Base-by-base conservation (phyloP, 2,113 vertebrate genomes). In the Engystomops pustulosus region DNA sequence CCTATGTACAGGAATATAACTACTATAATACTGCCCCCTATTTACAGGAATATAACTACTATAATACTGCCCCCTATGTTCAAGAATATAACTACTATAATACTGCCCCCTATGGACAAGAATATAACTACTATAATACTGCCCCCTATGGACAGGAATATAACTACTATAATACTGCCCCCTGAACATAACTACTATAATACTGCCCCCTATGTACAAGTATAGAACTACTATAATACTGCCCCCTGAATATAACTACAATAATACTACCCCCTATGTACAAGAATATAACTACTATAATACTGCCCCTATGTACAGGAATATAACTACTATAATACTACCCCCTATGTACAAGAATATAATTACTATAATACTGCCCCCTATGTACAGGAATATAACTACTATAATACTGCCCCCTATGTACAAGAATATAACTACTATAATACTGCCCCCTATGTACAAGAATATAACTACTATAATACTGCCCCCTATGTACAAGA, bases 271-370 rank as follows among this genome's bases (percentile, higher is more conserved):
- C n/a, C 8, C 38, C 38, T 41, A 41, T 41, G 38, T 51, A 18
- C 49, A 51, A 58, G 55, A 58, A 25, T 25, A 58, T 58, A 58
- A 58, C 55, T 58, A 25, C n/a, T 58, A 58, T 58, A 58, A 25
- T 58, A 25, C 53, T 58, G 7, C n/a, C 38, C 8, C 38, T 8
- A 5, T 5, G 4, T 41, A 41, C 38, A 41, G 8, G 38, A 41
- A 41, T 41, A 41, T 41, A 41, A 41, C 4, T 41, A 41, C 38
- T 41, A 41, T 41, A 41, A 41, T 41, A 41, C 38, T 41, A 41
- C 38, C 38, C 8, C 38, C 38, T 41, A 41, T 41, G 38, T 41
- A 41, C 38, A 41, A 41, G 49, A 51, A 51, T 51, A 51, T 51
- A 51, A 51, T 18, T 51, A 51, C 15, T 51, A 51, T 51, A 51